Base-by-base conservation (phyloP, 2,797 vertebrate genomes). In the Phylloscopus collybita region DNA sequence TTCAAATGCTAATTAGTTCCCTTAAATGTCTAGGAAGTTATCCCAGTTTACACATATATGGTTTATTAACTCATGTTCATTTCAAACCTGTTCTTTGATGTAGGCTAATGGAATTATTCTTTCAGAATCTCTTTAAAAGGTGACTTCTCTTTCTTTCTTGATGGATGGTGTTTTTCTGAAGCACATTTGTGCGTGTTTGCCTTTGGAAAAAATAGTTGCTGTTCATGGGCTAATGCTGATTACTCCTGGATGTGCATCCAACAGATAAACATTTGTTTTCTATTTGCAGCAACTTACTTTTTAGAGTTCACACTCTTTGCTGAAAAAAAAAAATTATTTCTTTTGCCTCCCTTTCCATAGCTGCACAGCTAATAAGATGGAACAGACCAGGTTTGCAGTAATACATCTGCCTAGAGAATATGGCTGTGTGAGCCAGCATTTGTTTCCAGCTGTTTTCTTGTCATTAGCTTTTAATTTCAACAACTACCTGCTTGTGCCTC, bases 381-480 rank as follows among this genome's bases (percentile, higher is more conserved):
- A 90, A 79, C 59, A 89, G 79, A 75, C 14, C 54, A 79, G 57
- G 42, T 83, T 91, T 91, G 70, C 86, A 94, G 92, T 69, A 74
- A 80, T 75, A 62, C 88, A 69, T 90, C 80, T 88, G 72, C 89
- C 95, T 79, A 44, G 92, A 96, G 95, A 94, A 85, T 51, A 80
- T 16, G 76, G 69, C 78, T 11, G 12, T 80, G 75, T 86, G 94
- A 93, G 59, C 76, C 44, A 65, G 80, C 23, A 47, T 96, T 96
- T 97, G 90, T 96, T 97, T 98, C 97, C 97, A 97, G 96, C 96
- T 97, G 97, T 97, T 98, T 98, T 95, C 97, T 96, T 97, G 97
- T 97, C 97, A 97, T 98, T 98, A 97, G 95, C 96, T 97, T 98
- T 98, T 98, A 98, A 98, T 98, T 98, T 97, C 95, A 97, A 94